Evolutionary conservation across 2,113 vertebrate species (phyloP).

Genomic region (Hiodon alosoides): DNA sequence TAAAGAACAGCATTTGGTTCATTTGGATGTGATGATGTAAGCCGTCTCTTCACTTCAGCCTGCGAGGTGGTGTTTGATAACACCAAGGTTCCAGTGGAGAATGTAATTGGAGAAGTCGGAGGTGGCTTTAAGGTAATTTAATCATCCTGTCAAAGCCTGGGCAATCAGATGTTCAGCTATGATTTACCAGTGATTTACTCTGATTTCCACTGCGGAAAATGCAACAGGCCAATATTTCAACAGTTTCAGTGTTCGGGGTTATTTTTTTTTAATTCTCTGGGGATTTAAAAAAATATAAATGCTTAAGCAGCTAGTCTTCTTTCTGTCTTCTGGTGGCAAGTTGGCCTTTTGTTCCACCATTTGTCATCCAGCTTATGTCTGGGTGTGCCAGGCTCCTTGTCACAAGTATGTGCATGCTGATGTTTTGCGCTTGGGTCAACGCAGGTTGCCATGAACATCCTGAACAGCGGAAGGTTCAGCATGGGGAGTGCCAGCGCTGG

Average conservation of each 20-base stretch:
- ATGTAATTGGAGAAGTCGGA: constrained; percentile 89
- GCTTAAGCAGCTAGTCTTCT: too few species aligned
- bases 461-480: constrained; percentile 89
- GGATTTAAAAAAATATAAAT: too few species aligned
- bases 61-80: constrained; percentile 89
- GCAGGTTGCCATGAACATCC: constrained; percentile 91
- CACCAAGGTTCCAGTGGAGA: constrained; percentile 85
- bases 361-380: not conserved
- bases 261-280: too few species aligned
- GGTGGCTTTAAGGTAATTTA: constrained; percentile 89
- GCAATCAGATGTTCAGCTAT: not conserved
- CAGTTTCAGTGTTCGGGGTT: too few species aligned
- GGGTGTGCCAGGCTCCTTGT: too few species aligned
- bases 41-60: constrained; percentile 59
- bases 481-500: constrained; percentile 85
- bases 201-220: constrained; percentile 3
- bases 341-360: not conserved
- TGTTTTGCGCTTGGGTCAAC: not conserved
- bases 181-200: not conserved
- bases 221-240: too few species aligned
- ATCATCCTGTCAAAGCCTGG: not conserved
- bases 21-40: not conserved
- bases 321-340: too few species aligned
- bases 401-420: not conserved
- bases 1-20: not conserved